Evolutionary conservation across 2,888 invertebrate genomes (phyloP).

Genomic region (Chymomyza caudatula): DNA sequence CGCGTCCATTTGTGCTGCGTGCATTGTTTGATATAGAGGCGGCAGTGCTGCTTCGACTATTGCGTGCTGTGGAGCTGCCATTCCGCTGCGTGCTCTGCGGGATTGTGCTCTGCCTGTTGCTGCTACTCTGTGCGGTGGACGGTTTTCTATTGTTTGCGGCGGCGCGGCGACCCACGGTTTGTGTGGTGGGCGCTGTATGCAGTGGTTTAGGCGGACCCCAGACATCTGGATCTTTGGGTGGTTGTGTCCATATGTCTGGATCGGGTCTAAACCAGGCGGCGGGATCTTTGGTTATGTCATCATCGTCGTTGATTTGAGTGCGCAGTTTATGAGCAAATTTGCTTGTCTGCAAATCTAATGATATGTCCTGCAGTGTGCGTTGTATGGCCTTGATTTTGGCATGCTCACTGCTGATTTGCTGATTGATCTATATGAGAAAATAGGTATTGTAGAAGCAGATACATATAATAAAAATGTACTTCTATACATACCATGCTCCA

Average conservation of each 20-base stretch:
- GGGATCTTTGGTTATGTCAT: conserved; percentile 67
- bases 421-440: conserved; percentile 84
- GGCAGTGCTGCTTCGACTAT: conserved; percentile 42
- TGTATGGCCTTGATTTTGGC: conserved; percentile 89
- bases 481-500: conserved; percentile 88
- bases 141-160: conserved; percentile 60
- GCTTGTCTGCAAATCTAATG: conserved; percentile 76
- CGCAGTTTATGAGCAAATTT: conserved; percentile 79
- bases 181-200: conserved; percentile 66
- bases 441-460: background rate
- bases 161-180: conserved; percentile 67
- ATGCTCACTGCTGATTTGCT: conserved; percentile 92
- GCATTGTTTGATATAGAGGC: conserved; percentile 46
- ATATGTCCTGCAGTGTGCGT: conserved; percentile 77
- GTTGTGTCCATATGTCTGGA: conserved; percentile 88
- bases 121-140: conserved; percentile 37
- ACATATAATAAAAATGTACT: too few relatives aligned
- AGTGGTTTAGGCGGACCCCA: conserved; percentile 92
- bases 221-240: conserved; percentile 86
- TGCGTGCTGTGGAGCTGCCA: conserved; percentile 42
- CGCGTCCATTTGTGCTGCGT: conserved; percentile 50
- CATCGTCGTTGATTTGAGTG: conserved; percentile 72
- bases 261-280: conserved; percentile 83
- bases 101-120: conserved; percentile 64
- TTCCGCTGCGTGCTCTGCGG: conserved; percentile 68